A percentile compares a stretch with the other conserved stretches of the same genome.
phyloP scores from a whole-genome alignment of 2,888 invertebrate species.

The Apocheima hispidaria region DNA sequence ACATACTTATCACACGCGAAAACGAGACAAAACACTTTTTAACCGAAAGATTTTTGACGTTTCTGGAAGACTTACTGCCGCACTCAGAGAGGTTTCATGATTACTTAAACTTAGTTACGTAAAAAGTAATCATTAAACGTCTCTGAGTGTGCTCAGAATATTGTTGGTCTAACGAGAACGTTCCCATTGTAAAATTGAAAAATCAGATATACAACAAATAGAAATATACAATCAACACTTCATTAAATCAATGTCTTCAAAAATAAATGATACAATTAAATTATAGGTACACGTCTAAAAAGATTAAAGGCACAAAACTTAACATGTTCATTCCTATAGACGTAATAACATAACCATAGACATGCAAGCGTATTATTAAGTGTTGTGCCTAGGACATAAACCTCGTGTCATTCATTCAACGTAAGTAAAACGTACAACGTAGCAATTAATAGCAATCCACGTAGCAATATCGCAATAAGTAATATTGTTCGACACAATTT shows the following conservation, averaged over 20 bases:
- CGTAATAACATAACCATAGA: constrained; percentile 6
- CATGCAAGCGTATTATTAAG: constrained; percentile 17
- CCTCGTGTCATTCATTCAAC: constrained; percentile 44
- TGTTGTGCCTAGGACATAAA: constrained; percentile 20
- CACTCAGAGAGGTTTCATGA: too few species aligned
- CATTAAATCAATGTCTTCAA: constrained; percentile 36
- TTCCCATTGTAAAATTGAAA: background rate
- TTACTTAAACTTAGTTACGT: too few species aligned
- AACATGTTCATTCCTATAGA: constrained; percentile 5
- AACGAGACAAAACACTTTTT: background rate
- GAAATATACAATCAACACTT: background rate
- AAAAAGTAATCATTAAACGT: too few species aligned
- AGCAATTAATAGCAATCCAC: constrained; percentile 35
- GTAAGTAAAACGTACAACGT: constrained; percentile 31
- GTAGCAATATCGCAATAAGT: constrained; percentile 23
- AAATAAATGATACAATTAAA: too few species aligned
- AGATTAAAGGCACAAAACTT: constrained; percentile 29
- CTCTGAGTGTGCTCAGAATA: too few species aligned
- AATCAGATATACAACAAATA: background rate
- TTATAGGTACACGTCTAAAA: constrained; percentile 5
- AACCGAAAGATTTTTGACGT: background rate
- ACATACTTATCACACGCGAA: background rate
- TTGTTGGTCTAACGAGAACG: background rate
- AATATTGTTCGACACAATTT: constrained; percentile 38
- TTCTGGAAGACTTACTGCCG: background rate